Conservation (phyloP, 2,888 invertebrate species). For the Formica aserva region DNA sequence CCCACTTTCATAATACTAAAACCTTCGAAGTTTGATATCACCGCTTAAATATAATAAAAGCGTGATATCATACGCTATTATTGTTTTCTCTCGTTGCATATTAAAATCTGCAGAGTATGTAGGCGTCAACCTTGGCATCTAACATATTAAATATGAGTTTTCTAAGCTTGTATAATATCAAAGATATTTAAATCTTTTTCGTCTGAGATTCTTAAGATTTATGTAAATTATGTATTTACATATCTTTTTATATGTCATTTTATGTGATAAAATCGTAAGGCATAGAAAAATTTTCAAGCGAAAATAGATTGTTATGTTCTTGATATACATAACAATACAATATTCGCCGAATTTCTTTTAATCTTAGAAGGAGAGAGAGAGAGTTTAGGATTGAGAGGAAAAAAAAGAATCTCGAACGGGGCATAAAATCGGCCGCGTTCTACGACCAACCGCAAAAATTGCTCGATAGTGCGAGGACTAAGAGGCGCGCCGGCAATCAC, state of each 20-base stretch:
- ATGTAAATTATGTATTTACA: not conserved
- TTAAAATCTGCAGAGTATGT: not conserved
- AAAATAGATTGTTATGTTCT: not conserved
- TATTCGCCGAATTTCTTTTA: not conserved
- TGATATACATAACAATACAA: not conserved
- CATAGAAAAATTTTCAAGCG: not conserved
- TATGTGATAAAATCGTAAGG: not conserved
- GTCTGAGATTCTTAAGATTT: not conserved
- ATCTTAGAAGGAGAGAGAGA: not conserved
- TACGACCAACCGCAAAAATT: slow-evolving; percentile 2
- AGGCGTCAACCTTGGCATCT: not conserved
- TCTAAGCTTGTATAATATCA: not conserved
- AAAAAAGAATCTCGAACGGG: slow-evolving; percentile 8
- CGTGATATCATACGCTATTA: slow-evolving; percentile 10
- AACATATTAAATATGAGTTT: not conserved
- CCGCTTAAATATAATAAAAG: slow-evolving; percentile 18
- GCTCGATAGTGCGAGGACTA: slow-evolving; percentile 1
- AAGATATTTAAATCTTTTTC: not conserved
- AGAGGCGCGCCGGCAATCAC: slow-evolving; percentile 13
- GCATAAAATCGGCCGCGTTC: not conserved
- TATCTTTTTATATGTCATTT: not conserved
- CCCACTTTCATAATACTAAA: slow-evolving; percentile 43
- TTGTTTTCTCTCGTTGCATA: not conserved
- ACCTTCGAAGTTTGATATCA: slow-evolving; percentile 36
- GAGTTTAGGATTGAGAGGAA: not conserved